Evolutionary conservation across 2,113 vertebrate genomes (phyloP), one percentile per base, ranked within the genome.

Genomic region (Tor tambroides): DNA sequence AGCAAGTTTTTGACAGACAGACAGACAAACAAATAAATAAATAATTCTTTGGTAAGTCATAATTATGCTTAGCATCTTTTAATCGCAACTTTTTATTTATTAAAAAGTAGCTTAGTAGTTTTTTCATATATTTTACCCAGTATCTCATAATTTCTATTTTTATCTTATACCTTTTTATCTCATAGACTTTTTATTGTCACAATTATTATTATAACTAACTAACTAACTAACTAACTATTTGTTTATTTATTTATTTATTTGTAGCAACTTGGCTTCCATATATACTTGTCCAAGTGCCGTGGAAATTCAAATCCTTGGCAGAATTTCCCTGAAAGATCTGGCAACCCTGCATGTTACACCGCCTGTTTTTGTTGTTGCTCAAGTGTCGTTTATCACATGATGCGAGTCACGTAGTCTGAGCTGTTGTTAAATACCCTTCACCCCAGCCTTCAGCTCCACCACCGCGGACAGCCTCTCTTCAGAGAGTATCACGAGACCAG

Each of bases 341-440:
- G 80, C 86, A 87, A 83, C 72, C 74, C 80, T 21, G 61, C 23
- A 41, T 28, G 49, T 71, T 38, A 51, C 81, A 9, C 46, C 26
- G 43, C 63, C 71, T 67, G 86, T 87, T 78, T 78, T 54, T 78
- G 59, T 76, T 51, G 59, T 87, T 87, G 79, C 38, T 61, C 79
- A 32, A 87, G 86, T 75, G 63, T 82, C n/a, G 14, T 83, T n/a
- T 76, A 77, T 87, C 85, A 89, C 88, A 86, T 89, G 85, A 89
- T 61, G 32, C 74, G 85, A 26, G 88, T 89, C 88, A 86, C 88
- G 88, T 89, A 89, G 46, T 56, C 46, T 71, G 80, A 11, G 30
- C 72, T 77, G 72, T 69, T 81, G 59, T 89, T 84, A 89, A 79
- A 86, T 46, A 74, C 7, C 74, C 65, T 10, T 14, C 38, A 30